These are phyloP conservation scores for Eledone cirrhosa DNA, from an alignment of 2,888 invertebrate genomes.

Conservation along the genomic window DNA sequence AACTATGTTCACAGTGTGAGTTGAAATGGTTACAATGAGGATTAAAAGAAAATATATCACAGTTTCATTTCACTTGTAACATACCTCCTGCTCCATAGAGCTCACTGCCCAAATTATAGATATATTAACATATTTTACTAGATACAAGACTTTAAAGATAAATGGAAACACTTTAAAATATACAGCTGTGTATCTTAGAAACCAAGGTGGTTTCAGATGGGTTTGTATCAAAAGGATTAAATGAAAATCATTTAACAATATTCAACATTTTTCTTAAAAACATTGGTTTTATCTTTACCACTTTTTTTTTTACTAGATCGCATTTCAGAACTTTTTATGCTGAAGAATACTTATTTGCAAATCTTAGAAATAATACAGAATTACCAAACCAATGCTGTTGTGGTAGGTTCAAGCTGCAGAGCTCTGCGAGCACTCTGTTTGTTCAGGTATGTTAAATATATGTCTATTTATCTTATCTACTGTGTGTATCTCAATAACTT, in stretches of 20 bases:
- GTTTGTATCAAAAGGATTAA: no score
- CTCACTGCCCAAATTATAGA: no score
- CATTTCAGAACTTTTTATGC: constrained; percentile 49
- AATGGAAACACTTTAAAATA: no score
- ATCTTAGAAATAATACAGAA: constrained; percentile 49
- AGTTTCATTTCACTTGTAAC: no score
- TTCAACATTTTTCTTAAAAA: background rate
- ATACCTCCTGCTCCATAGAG: no score
- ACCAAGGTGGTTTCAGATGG: no score
- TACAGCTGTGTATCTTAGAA: no score
- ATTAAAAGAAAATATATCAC: no score
- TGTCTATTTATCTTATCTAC: background rate
- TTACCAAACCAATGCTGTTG: constrained; percentile 37
- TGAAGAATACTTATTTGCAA: constrained; percentile 55
- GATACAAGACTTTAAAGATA: no score
- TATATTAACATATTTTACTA: no score
- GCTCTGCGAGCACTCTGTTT: constrained; percentile 54
- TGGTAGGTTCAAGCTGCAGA: constrained; percentile 46
- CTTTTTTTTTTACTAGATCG: constrained; percentile 39
- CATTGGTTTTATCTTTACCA: background rate
- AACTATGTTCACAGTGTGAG: no score
- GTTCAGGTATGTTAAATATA: constrained; percentile 46
- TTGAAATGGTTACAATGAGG: no score
- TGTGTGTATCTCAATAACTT: background rate
- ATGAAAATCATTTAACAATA: background rate